Percentiles rank a stretch among this genome's conserved stretches.
These are phyloP conservation scores for Phrixothrix hirtus DNA, from an alignment of 2,888 invertebrate species.

Conservation along the genomic window DNA sequence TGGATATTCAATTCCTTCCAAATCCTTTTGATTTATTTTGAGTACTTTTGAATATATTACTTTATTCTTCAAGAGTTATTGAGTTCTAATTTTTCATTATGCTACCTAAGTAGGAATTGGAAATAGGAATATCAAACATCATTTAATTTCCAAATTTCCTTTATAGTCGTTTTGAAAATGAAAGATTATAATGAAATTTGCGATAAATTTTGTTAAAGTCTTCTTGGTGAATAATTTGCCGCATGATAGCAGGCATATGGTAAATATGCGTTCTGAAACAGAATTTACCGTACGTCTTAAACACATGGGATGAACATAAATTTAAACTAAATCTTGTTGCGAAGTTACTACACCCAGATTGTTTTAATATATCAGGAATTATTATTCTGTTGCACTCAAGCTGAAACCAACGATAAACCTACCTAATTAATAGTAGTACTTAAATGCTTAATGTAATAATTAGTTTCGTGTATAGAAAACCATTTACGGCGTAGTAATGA, in stretches of 20 bases:
- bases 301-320: conserved; percentile 39
- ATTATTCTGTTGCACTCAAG: background rate
- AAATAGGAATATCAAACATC: too few species aligned
- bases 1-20: conserved; percentile 36
- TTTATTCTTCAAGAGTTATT: conserved; percentile 23
- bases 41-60: conserved; percentile 35
- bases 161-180: too few species aligned
- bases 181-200: too few species aligned
- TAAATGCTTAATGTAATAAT: too few species aligned
- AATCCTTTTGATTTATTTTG: conserved; percentile 38
- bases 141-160: too few species aligned
- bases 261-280: conserved; percentile 13
- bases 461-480: too few species aligned
- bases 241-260: background rate
- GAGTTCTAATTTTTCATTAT: conserved; percentile 17
- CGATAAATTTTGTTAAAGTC: too few species aligned
- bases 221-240: too few species aligned
- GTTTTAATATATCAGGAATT: conserved; percentile 3
- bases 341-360: conserved; percentile 5
- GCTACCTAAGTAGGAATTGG: too few species aligned
- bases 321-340: conserved; percentile 25
- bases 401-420: too few species aligned
- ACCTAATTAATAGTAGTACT: too few species aligned
- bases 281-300: conserved; percentile 30
- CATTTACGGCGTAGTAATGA: too few species aligned